Evolutionary conservation across 92 coral and sea anemone species (phyloP).

Genomic region (Scolanthus callimorphus): DNA sequence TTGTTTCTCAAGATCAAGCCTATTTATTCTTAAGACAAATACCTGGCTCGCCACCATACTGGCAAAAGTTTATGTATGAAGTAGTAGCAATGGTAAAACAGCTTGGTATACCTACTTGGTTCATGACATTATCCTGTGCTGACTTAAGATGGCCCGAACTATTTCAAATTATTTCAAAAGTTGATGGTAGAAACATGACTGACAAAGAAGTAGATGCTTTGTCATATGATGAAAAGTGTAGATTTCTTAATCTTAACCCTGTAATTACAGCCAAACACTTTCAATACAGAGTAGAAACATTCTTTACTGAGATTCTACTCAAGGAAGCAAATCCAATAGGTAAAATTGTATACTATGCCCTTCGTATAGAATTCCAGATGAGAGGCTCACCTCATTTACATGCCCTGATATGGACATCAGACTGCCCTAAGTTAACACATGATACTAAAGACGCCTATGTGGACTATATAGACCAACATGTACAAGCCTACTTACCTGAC

Average conservation of each 20-base stretch:
- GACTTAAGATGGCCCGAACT: constrained; percentile 59
- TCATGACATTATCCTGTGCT: constrained; percentile 57
- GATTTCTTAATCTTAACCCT: constrained; percentile 48
- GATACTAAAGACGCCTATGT: constrained; percentile 26
- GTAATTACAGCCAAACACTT: constrained; percentile 57
- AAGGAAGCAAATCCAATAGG: constrained; percentile 33
- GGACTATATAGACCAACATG: constrained; percentile 35
- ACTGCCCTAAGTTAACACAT: constrained; percentile 26
- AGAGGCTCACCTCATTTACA: constrained; percentile 48
- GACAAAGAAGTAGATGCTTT: constrained; percentile 61
- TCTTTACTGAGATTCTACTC: constrained; percentile 23
- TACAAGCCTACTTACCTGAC: constrained; percentile 36
- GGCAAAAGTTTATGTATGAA: constrained; percentile 63
- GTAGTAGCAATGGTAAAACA: constrained; percentile 57
- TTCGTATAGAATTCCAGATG: constrained; percentile 31
- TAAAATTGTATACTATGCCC: constrained; percentile 34
- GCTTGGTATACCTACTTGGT: constrained; percentile 57
- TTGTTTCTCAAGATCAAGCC: constrained; percentile 56
- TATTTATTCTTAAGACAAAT: constrained; percentile 60
- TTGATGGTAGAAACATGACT: constrained; percentile 39
- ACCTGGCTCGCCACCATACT: constrained; percentile 68
- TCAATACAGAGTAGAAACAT: constrained; percentile 42
- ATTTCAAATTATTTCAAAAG: constrained; percentile 52
- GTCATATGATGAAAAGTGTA: constrained; percentile 46
- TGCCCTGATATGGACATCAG: constrained; percentile 51